A percentile compares a stretch with the other conserved stretches of the same genome.
These are phyloP conservation scores for Tachina fera DNA, from an alignment of 2,888 invertebrate genomes.

Conservation along the genomic window DNA sequence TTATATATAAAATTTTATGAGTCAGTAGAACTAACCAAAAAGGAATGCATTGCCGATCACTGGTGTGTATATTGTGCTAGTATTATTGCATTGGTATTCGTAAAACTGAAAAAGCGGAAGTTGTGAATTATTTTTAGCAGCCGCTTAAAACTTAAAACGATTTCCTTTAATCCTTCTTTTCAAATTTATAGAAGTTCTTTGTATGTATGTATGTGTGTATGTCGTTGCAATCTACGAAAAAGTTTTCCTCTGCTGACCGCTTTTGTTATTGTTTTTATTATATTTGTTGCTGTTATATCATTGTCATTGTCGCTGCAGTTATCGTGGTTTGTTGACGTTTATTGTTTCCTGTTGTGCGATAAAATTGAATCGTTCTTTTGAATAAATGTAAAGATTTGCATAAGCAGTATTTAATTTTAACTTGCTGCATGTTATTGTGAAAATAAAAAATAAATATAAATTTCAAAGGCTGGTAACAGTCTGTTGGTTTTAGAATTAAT, in stretches of 20 bases:
- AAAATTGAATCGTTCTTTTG: constrained; percentile 64
- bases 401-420: constrained; percentile 57
- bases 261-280: constrained; percentile 9
- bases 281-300: constrained; percentile 9
- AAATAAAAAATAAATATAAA: neutral
- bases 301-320: neutral
- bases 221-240: constrained; percentile 4
- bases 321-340: constrained; percentile 60
- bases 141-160: constrained; percentile 66
- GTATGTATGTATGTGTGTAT: too few relatives aligned
- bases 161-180: constrained; percentile 65
- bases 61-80: too few relatives aligned
- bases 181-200: constrained; percentile 44
- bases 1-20: too few relatives aligned
- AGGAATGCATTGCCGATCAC: too few relatives aligned
- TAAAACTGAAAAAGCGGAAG: constrained; percentile 45
- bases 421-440: constrained; percentile 18
- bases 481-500: too few relatives aligned
- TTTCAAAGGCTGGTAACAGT: constrained; percentile 26
- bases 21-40: too few relatives aligned
- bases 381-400: constrained; percentile 52
- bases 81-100: neutral
- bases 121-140: constrained; percentile 67
- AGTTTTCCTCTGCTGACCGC: constrained; percentile 33
- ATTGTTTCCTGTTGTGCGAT: constrained; percentile 70